Evolutionary conservation across 2,113 vertebrate genomes (phyloP).

Genomic region (Carettochelys insculpta): DNA sequence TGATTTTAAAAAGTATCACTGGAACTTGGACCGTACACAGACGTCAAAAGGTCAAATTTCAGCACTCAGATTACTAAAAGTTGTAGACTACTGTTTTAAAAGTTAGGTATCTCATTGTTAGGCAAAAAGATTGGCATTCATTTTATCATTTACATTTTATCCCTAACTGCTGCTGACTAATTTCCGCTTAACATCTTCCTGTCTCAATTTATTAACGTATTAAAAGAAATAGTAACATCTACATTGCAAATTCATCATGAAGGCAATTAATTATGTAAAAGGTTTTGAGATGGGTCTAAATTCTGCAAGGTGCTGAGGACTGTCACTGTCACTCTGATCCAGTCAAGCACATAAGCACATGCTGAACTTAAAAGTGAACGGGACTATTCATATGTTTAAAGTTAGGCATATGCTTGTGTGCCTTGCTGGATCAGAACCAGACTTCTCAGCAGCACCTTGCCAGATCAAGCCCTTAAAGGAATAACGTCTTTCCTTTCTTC

Average conservation of each 20-base stretch:
- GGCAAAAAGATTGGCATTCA: not conserved
- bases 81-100: too few relatives aligned
- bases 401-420: not conserved
- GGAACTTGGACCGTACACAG: too few relatives aligned
- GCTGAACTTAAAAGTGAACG: not conserved
- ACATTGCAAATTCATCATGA: not conserved
- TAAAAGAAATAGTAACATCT: not conserved
- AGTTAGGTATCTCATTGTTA: not conserved
- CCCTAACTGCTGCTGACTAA: not conserved
- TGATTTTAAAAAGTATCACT: too few relatives aligned
- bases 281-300: slow-evolving; percentile 22
- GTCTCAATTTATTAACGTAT: not conserved
- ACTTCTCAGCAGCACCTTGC: not conserved
- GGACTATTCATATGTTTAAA: not conserved
- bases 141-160: not conserved
- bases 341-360: not conserved
- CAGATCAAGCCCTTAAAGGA: not conserved
- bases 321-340: not conserved
- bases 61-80: too few relatives aligned
- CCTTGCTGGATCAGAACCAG: not conserved
- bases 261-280: slow-evolving; percentile 37
- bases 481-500: not conserved
- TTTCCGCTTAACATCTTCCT: not conserved
- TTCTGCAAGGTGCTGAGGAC: not conserved
- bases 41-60: too few relatives aligned